Conservation (phyloP, 2,113 vertebrate genomes). For the Dendropsophus ebraccatus region DNA sequence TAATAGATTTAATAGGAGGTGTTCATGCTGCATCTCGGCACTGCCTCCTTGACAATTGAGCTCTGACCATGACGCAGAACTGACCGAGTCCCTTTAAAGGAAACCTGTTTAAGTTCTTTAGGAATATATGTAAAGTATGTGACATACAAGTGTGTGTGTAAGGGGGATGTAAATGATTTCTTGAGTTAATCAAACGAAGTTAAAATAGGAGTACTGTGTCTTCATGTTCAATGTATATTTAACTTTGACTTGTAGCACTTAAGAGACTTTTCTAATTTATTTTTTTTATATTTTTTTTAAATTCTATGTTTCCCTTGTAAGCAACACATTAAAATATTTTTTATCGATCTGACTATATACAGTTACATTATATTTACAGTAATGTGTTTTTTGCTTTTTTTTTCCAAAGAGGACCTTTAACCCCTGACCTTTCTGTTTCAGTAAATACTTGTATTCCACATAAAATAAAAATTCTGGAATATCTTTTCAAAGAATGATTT, state of each 20-base stretch:
- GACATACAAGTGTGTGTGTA: not conserved
- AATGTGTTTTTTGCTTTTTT: too few species aligned
- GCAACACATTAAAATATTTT: not conserved
- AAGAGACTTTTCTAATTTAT: not conserved
- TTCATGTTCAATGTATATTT: slow-evolving; percentile 5
- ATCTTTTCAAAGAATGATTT: too few species aligned
- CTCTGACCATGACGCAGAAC: too few species aligned
- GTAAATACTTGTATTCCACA: too few species aligned
- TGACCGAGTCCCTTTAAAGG: not conserved
- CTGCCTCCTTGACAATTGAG: too few species aligned
- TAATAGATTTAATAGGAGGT: too few species aligned
- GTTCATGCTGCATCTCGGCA: too few species aligned
- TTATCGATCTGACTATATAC: not conserved
- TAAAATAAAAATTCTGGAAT: too few species aligned
- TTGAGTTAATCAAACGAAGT: not conserved
- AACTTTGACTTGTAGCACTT: slow-evolving; percentile 25
- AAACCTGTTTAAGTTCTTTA: too few species aligned
- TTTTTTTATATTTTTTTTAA: not conserved
- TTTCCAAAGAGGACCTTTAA: not conserved
- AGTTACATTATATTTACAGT: too few species aligned
- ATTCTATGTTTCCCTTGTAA: slow-evolving; percentile 15
- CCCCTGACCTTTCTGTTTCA: not conserved
- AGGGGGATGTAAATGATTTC: not conserved
- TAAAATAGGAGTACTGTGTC: not conserved
- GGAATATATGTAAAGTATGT: not conserved